Conservation (phyloP, 1,140 invertebrate species). For the Amyelois transitella region DNA sequence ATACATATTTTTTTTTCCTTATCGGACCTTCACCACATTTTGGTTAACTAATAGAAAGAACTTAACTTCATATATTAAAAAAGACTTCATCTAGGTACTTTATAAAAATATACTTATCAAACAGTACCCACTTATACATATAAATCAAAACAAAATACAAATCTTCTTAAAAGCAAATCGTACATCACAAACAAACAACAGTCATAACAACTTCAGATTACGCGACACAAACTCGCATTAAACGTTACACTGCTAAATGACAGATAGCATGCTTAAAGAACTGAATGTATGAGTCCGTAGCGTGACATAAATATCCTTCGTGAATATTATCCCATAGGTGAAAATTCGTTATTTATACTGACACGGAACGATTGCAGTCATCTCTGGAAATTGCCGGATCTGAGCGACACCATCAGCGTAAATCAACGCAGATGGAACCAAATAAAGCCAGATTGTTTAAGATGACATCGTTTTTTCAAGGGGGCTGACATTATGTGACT, state of each 20-base stretch:
- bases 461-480: conserved; percentile 1
- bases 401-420: background rate
- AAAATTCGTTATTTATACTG: conserved; percentile 3
- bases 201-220: background rate
- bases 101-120: no score
- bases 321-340: background rate
- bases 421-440: background rate
- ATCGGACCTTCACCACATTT: no score
- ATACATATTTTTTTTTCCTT: no score
- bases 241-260: background rate
- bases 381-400: conserved; percentile 3
- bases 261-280: conserved; percentile 1
- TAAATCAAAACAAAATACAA: background rate
- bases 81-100: no score
- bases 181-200: background rate
- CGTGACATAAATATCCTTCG: background rate
- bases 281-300: background rate
- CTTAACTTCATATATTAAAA: no score
- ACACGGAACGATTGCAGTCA: conserved; percentile 5
- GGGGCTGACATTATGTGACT: background rate
- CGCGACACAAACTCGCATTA: background rate
- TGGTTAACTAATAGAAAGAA: no score
- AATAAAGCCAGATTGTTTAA: conserved; percentile 3
- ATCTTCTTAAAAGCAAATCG: background rate
- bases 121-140: no score